phyloP scores from a whole-genome alignment of 2,113 vertebrate genomes.

The Guaruba guarouba region DNA sequence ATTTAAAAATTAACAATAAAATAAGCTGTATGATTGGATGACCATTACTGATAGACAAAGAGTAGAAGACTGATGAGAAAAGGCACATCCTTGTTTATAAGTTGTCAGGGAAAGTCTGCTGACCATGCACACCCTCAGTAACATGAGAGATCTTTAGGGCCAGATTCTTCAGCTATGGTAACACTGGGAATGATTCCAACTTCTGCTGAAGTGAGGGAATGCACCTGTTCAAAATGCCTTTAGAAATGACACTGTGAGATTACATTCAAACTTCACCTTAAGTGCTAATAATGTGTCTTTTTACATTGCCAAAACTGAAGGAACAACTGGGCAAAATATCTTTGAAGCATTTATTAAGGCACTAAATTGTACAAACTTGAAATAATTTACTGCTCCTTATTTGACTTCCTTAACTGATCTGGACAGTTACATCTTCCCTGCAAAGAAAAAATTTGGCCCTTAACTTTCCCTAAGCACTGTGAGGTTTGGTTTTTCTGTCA shows the following conservation, averaged over 20 bases:
- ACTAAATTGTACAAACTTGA: not conserved
- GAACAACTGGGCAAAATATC: not conserved
- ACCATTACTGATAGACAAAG: not conserved
- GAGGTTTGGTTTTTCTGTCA: not conserved
- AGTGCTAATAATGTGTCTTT: not conserved
- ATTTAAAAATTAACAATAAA: constrained; percentile 31
- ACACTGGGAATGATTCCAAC: not conserved
- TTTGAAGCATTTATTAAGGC: not conserved
- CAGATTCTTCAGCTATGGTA: not conserved
- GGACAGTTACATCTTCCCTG: not conserved
- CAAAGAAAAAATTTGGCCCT: not conserved
- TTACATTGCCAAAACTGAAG: not conserved
- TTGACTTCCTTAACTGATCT: not conserved
- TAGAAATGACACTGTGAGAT: not conserved
- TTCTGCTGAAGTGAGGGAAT: not conserved
- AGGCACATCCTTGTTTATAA: constrained; percentile 6
- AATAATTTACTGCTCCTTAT: not conserved
- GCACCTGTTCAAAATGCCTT: not conserved
- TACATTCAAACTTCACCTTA: not conserved
- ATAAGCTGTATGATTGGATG: constrained; percentile 30
- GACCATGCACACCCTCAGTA: not conserved
- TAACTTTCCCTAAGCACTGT: not conserved
- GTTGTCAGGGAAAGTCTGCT: not conserved
- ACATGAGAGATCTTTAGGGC: not conserved
- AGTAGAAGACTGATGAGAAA: not conserved